Percentiles rank a stretch among this genome's conserved stretches.
Evolutionary conservation across 2,888 invertebrate genomes (phyloP).

Genomic region (Hirtodrosophila histrioides): DNA sequence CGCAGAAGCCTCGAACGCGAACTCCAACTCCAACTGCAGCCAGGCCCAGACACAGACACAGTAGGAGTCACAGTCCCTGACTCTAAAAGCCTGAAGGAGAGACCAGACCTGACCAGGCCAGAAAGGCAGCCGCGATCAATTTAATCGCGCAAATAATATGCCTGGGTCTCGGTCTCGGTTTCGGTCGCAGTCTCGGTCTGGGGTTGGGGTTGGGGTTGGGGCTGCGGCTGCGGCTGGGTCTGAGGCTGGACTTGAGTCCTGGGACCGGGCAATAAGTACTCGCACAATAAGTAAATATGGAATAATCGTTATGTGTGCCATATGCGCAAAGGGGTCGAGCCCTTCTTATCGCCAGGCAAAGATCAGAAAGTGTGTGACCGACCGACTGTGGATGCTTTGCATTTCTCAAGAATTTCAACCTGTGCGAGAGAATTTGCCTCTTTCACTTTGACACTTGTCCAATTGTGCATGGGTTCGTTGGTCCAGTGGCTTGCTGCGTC

Average conservation of each 20-base stretch:
- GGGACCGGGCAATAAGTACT: slow-evolving; percentile 55
- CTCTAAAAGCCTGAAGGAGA: slow-evolving; percentile 30
- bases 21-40: slow-evolving; percentile 36
- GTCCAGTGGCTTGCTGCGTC: slow-evolving; percentile 34
- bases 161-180: slow-evolving; percentile 24
- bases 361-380: slow-evolving; percentile 78
- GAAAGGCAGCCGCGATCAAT: slow-evolving; percentile 78
- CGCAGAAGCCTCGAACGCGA: slow-evolving; percentile 63
- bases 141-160: slow-evolving; percentile 84
- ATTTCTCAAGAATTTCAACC: slow-evolving; percentile 76
- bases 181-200: slow-evolving; percentile 3
- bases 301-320: slow-evolving; percentile 76
- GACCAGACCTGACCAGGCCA: slow-evolving; percentile 17
- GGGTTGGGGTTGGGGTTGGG: neutral
- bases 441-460: slow-evolving; percentile 80
- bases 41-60: slow-evolving; percentile 51
- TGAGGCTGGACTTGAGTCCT: slow-evolving; percentile 39
- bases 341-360: slow-evolving; percentile 62
- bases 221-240: neutral
- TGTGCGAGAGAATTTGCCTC: slow-evolving; percentile 63
- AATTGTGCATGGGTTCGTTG: slow-evolving; percentile 27
- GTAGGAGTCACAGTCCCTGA: slow-evolving; percentile 44
- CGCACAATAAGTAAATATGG: slow-evolving; percentile 83
- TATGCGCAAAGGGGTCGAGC: slow-evolving; percentile 59
- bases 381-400: slow-evolving; percentile 46